Evolutionary conservation across 2,888 invertebrate species (phyloP), one percentile per base, ranked within the genome.

Genomic region (Herminia tarsipennalis): DNA sequence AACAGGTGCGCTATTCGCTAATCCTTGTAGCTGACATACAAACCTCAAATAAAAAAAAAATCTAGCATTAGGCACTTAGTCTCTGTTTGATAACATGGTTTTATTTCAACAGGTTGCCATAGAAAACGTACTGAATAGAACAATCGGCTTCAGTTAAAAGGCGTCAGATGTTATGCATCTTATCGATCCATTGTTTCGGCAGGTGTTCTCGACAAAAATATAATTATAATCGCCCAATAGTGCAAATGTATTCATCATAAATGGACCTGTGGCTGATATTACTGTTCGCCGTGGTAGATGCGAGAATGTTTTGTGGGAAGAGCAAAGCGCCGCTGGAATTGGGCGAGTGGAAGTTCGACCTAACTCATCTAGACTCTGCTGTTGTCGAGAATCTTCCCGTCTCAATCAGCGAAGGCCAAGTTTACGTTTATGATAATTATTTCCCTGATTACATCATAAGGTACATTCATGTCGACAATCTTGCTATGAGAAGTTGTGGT

Each of bases 341-440:
- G 0, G 89, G 89, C 0, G 42, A 62, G 22, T 89, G 88, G 88
- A 59, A 46, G 8, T 53, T 69, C 34, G 52, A 74, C 12, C 61
- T 84, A 2, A 64, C 60, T 10, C 86, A 82, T 28, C 57, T 89
- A 64, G 87, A 88, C 50, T 81, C 88, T 0, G 86, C 81, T 0
- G 81, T 82, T 0, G 79, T 88, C 0, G 87, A 88, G 16, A 87
- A 81, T 63, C 69, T 65, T 0, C 82, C 89, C 0, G 81, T 84
- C 0, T 67, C 81, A 0, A 73, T 82, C 12, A 73, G 35, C 16
- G 86, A 87, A 47, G 89, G 88, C 0, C 88, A 86, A 49, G 55
- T 81, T 9, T 87, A 87, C 54, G 86, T 88, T 5, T 89, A 89
- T 53, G 87, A 88, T 25, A 89, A 89, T 44, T 57, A 70, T 33